Evolutionary conservation across 2,888 invertebrate species (phyloP).

Genomic region (Drosophila multiciliata): DNA sequence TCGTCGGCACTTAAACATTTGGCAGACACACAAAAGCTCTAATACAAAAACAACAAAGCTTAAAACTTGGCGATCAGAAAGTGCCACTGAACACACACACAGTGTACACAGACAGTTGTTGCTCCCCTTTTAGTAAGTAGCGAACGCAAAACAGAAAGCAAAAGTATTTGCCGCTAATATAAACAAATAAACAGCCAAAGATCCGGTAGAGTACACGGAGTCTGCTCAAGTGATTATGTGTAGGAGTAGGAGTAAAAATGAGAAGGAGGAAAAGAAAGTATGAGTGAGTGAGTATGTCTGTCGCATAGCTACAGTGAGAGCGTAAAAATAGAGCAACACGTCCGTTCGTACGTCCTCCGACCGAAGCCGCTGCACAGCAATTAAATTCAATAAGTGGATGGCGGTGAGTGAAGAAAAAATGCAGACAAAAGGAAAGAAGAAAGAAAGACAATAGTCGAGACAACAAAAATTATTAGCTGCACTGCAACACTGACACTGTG

Average conservation of each 20-base stretch:
- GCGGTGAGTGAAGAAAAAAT: constrained; percentile 58
- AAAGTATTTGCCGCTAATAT: constrained; percentile 77
- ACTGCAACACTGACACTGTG: constrained; percentile 38
- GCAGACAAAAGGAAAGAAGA: constrained; percentile 53
- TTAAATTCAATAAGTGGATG: constrained; percentile 77
- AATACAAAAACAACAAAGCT: constrained; percentile 23
- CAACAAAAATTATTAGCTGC: constrained; percentile 26
- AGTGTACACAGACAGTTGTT: constrained; percentile 22
- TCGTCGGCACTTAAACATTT: constrained; percentile 40
- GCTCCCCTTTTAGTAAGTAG: constrained; percentile 24
- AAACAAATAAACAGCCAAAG: constrained; percentile 78
- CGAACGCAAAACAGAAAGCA: constrained; percentile 67
- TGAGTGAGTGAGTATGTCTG: constrained; percentile 15
- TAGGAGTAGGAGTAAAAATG: constrained; percentile 31
- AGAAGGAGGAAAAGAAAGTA: constrained; percentile 9
- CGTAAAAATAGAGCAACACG: constrained; percentile 67
- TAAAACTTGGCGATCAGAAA: constrained; percentile 37
- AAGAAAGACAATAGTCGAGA: constrained; percentile 54
- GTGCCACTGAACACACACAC: constrained; percentile 22
- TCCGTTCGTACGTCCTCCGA: constrained; percentile 23
- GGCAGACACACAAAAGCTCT: constrained; percentile 46
- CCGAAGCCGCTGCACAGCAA: constrained; percentile 62
- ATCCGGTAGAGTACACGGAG: constrained; percentile 62
- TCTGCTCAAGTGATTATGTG: constrained; percentile 3
- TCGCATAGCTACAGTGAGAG: constrained; percentile 58